Evolutionary conservation across 2,797 vertebrate genomes (phyloP).

Genomic region (Acipenser ruthenus): DNA sequence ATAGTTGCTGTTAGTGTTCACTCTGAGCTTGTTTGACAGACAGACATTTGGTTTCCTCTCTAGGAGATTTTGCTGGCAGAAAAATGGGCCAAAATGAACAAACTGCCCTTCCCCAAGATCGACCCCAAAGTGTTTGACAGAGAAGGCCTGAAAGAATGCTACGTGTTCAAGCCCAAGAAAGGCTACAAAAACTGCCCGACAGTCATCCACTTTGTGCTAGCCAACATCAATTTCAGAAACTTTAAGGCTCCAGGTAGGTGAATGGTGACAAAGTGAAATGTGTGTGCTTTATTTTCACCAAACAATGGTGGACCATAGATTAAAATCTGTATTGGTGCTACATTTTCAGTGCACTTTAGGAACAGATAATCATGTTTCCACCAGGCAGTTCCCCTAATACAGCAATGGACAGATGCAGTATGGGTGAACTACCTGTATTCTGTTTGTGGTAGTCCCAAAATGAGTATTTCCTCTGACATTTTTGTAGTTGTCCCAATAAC

Average conservation of each 20-base stretch:
- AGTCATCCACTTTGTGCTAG: slow-evolving; percentile 91
- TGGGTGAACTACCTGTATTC: too few species aligned
- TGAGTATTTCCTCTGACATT: too few species aligned
- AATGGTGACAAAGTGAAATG: slow-evolving; percentile 64
- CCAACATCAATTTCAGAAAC: slow-evolving; percentile 87
- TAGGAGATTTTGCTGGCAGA: slow-evolving; percentile 93
- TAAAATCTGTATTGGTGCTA: background rate
- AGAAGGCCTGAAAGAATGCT: slow-evolving; percentile 93
- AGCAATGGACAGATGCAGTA: too few species aligned
- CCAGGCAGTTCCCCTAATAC: too few species aligned
- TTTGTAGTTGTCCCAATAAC: too few species aligned
- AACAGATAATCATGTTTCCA: too few species aligned
- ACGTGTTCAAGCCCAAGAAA: slow-evolving; percentile 88
- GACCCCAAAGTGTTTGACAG: slow-evolving; percentile 92
- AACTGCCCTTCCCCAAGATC: slow-evolving; percentile 92
- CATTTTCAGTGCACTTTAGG: too few species aligned
- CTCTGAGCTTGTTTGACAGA: background rate
- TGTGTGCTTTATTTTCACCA: background rate
- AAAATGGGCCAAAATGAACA: slow-evolving; percentile 98
- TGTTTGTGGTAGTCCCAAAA: too few species aligned
- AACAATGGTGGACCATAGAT: background rate
- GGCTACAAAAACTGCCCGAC: slow-evolving; percentile 88
- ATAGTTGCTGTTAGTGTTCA: background rate
- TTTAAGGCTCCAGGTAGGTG: slow-evolving; percentile 90
- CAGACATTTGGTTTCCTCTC: slow-evolving; percentile 15